A percentile compares a stretch with the other conserved stretches of the same genome.
Conservation (phyloP, 2,888 invertebrate species). For the Trichopoda pennipes region DNA sequence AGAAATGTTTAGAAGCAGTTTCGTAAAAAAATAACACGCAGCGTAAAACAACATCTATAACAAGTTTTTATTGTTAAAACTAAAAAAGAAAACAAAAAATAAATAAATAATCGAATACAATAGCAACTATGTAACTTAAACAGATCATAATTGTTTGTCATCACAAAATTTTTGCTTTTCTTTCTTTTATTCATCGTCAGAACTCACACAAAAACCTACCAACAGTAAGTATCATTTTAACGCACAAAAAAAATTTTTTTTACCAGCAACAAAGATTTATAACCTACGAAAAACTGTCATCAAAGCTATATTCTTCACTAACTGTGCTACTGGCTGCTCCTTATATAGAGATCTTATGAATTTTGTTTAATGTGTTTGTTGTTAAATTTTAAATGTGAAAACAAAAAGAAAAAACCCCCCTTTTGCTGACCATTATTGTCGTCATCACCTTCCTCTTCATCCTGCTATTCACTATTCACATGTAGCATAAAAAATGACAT, state of each 20-base stretch:
- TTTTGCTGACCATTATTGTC: slow-evolving; percentile 33
- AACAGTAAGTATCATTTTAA: slow-evolving; percentile 52
- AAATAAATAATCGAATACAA: slow-evolving; percentile 10
- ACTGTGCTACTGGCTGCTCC: slow-evolving; percentile 43
- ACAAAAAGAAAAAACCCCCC: slow-evolving; percentile 14
- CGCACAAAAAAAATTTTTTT: slow-evolving; percentile 49
- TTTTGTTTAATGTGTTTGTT: slow-evolving; percentile 8
- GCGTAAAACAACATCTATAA: slow-evolving; percentile 25
- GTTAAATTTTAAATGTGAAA: neutral
- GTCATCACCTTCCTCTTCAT: slow-evolving; percentile 14
- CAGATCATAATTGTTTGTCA: slow-evolving; percentile 67
- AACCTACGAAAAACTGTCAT: slow-evolving; percentile 71
- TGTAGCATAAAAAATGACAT: slow-evolving; percentile 68
- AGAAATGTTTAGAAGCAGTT: slow-evolving; percentile 44
- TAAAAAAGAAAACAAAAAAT: neutral
- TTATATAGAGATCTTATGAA: slow-evolving; percentile 47
- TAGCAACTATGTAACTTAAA: slow-evolving; percentile 23
- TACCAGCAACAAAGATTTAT: slow-evolving; percentile 68
- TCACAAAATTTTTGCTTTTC: slow-evolving; percentile 45
- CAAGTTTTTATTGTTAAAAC: slow-evolving; percentile 32
- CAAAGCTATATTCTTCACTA: slow-evolving; percentile 61
- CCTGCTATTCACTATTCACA: slow-evolving; percentile 45
- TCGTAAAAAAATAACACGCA: neutral
- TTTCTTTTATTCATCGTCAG: slow-evolving; percentile 17
- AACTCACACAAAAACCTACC: slow-evolving; percentile 43